These are phyloP conservation scores for Synodontis membranacea DNA, from an alignment of 2,113 vertebrate genomes.

Conservation along the genomic window DNA sequence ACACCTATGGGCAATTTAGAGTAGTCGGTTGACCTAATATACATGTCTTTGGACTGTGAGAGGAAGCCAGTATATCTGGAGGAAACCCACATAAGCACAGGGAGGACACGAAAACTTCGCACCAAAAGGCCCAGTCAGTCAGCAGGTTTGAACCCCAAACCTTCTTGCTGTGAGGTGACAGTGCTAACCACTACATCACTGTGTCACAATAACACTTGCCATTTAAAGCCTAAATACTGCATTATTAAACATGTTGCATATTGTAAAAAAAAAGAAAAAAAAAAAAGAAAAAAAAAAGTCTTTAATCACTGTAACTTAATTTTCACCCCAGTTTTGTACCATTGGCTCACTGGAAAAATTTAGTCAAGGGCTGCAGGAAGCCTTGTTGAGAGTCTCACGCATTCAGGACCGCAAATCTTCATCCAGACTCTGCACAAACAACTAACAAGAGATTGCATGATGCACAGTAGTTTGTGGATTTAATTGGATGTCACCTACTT, in stretches of 20 bases:
- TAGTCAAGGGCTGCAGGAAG: not conserved
- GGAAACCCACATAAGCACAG: too few relatives aligned
- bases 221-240: not conserved
- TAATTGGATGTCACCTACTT: conserved; percentile 45
- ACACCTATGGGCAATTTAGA: too few relatives aligned
- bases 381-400: not conserved
- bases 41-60: too few relatives aligned
- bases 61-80: too few relatives aligned
- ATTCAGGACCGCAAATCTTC: not conserved
- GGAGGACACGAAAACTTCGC: too few relatives aligned
- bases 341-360: not conserved
- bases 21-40: too few relatives aligned
- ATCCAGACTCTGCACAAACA: not conserved
- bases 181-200: too few relatives aligned
- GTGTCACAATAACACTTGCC: too few relatives aligned
- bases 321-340: not conserved
- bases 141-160: too few relatives aligned
- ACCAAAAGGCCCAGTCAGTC: too few relatives aligned
- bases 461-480: conserved; percentile 36
- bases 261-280: not conserved
- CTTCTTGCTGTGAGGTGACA: too few relatives aligned
- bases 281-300: not conserved
- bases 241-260: not conserved
- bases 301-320: not conserved
- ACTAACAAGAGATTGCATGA: too few relatives aligned